These are phyloP conservation scores for Magallana gigas DNA, from an alignment of 1,140 invertebrate species.

Conservation along the genomic window DNA sequence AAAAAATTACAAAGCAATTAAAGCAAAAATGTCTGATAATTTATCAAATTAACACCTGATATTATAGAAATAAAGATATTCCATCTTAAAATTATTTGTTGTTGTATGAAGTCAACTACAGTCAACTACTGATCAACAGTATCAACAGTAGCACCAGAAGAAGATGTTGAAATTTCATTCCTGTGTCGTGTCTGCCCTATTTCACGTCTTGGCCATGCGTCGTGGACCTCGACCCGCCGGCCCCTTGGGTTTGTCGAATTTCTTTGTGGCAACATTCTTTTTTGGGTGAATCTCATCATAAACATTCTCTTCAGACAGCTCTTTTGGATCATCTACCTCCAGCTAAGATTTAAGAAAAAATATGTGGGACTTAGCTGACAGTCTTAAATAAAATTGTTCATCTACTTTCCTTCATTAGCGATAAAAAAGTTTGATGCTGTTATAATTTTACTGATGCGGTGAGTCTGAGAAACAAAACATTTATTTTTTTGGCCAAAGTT, in stretches of 20 bases:
- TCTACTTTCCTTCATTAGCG: too few species aligned
- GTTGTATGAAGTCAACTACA: not conserved
- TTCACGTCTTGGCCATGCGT: slow-evolving; percentile 26
- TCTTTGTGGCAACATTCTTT: slow-evolving; percentile 69
- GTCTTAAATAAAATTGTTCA: not conserved
- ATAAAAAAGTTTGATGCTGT: too few species aligned
- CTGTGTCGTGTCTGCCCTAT: not conserved
- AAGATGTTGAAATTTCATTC: not conserved
- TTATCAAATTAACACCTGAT: too few species aligned
- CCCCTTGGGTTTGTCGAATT: slow-evolving; percentile 14
- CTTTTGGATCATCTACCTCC: slow-evolving; percentile 93
- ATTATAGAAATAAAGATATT: too few species aligned
- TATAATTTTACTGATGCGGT: too few species aligned
- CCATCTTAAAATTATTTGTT: too few species aligned
- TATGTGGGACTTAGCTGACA: not conserved
- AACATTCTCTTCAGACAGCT: slow-evolving; percentile 93
- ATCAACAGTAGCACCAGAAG: slow-evolving; percentile 18
- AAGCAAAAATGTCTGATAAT: too few species aligned
- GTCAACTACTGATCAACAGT: not conserved
- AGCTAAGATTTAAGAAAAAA: slow-evolving; percentile 83
- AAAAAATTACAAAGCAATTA: too few species aligned
- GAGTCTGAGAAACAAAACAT: too few species aligned
- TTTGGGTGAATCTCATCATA: slow-evolving; percentile 97
- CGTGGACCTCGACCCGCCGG: not conserved
- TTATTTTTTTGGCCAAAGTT: too few species aligned